These are phyloP conservation scores for Pantherophis vulpinus DNA, from an alignment of 2,797 vertebrate species.

Conservation along the genomic window DNA sequence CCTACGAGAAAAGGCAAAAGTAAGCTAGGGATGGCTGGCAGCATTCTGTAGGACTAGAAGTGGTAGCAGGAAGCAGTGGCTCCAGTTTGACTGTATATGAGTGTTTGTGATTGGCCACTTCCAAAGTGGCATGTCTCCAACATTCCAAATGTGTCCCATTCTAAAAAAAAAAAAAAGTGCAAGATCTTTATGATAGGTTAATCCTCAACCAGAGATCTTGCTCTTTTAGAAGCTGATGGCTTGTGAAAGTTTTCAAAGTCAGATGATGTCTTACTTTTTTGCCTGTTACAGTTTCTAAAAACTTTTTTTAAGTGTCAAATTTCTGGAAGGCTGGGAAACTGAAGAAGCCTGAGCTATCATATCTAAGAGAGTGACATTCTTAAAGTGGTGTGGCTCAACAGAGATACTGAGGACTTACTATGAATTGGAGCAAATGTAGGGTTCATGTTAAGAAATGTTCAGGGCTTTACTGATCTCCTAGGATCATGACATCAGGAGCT, in stretches of 20 bases:
- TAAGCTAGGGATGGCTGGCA: background rate
- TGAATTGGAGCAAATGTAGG: background rate
- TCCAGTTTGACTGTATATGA: background rate
- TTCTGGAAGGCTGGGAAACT: background rate
- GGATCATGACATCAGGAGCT: background rate
- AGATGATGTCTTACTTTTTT: background rate
- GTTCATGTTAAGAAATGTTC: background rate
- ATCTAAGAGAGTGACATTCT: background rate
- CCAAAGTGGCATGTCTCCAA: background rate
- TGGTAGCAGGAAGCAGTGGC: background rate
- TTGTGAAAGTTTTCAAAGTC: background rate
- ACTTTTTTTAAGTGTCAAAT: background rate
- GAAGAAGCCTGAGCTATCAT: background rate
- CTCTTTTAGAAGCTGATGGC: background rate
- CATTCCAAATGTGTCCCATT: background rate
- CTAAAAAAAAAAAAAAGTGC: background rate
- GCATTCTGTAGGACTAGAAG: background rate
- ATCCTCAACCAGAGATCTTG: background rate
- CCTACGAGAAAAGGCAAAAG: background rate
- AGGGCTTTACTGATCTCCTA: background rate
- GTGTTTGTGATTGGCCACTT: background rate
- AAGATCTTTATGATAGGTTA: background rate
- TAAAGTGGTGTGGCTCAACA: background rate
- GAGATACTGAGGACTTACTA: background rate
- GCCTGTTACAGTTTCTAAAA: background rate